Base-by-base conservation (phyloP, 1,140 invertebrate species). In the Olivierus martensii region DNA sequence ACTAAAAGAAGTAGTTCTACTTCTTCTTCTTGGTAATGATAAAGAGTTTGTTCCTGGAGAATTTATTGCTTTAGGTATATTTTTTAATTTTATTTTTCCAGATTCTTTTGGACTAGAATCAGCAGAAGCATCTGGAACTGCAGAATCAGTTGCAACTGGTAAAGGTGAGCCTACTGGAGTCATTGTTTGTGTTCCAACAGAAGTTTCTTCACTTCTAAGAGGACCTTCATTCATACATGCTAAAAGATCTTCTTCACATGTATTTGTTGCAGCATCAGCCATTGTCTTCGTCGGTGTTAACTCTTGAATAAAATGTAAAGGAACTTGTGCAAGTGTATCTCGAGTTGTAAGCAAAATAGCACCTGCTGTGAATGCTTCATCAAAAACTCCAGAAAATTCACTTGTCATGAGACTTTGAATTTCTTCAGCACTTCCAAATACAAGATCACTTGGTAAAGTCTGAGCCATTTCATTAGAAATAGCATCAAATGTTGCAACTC, bases 191-290 rank as follows among this genome's bases (percentile, higher is more conserved):
- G 55, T 60, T 15, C 52, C 59, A 35, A 60, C 59, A 15, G 55
- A 57, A 45, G 49, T 53, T 21, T 57, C 55, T 15, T 51, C 52
- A 49, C 11, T 57, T 42, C 17, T 44, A 28, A 51, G n/a, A 45
- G n/a, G 36, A 48, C 43, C 53, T 9, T 51, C 52, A n/a, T 46
- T 44, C 15, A 21, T 10, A 17, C 14, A n/a, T 35, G 21, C 34
- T 12, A 55, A 12, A 34, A 55, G 28, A n/a, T 60, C 59, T 17
- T 60, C 59, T 43, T 59, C 58, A 47, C 39, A 45, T 15, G 55
- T 57, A 18, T 60, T 57, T 22, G 59, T 60, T 7, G 59, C 52
- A 41, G 59, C 59, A 53, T 60, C 59, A 2, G 51, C 46, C 46
- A 55, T 56, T n/a, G 45, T 55, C 46, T 58, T 58, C 47, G 49